Conservation (phyloP, 2,888 invertebrate species). For the Drosophila lutescens region DNA sequence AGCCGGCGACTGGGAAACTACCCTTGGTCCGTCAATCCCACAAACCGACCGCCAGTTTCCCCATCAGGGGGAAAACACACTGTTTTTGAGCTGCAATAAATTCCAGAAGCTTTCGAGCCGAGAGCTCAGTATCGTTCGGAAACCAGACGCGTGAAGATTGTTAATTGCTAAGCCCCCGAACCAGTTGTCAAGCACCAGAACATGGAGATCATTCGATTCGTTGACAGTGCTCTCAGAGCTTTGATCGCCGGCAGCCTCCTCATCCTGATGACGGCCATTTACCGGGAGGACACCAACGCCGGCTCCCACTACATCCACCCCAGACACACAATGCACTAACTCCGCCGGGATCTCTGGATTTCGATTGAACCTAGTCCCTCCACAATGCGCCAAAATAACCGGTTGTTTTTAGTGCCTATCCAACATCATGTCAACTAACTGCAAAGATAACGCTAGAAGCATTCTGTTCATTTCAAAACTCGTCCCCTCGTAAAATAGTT, state of each 20-base stretch:
- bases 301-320: conserved; percentile 64
- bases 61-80: conserved; percentile 32
- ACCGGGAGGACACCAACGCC: conserved; percentile 51
- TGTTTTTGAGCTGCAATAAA: conserved; percentile 23
- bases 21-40: conserved; percentile 4
- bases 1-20: conserved; percentile 30
- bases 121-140: conserved; percentile 30
- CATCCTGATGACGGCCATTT: conserved; percentile 57
- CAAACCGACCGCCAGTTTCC: conserved; percentile 2
- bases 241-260: conserved; percentile 45
- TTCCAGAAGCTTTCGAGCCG: conserved; percentile 2
- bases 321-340: conserved; percentile 48
- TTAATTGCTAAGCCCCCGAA: conserved; percentile 3
- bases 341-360: neutral
- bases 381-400: conserved; percentile 12
- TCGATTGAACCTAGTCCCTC: conserved; percentile 7
- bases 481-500: neutral
- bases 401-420: conserved; percentile 16
- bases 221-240: conserved; percentile 26
- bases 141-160: conserved; percentile 25
- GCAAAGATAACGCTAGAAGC: conserved; percentile 6
- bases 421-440: conserved; percentile 5
- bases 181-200: neutral
- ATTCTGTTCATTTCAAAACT: neutral
- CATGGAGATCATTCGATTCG: conserved; percentile 21